Evolutionary conservation across 2,888 invertebrate species (phyloP).

Genomic region (Andrena praecox): DNA sequence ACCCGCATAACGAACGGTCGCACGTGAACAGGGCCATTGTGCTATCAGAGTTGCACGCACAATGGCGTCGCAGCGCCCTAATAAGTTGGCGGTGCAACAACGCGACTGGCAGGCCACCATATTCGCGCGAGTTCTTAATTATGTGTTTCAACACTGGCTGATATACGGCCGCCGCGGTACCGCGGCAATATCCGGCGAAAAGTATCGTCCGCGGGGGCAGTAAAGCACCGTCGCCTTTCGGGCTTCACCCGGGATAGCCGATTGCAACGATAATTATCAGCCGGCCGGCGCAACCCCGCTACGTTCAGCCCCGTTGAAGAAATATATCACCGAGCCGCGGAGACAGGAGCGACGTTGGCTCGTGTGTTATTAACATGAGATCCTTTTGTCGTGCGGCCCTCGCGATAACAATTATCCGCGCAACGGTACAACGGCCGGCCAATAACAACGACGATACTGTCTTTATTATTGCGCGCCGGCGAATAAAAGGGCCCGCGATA

Average conservation of each 20-base stretch:
- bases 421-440: constrained; percentile 47
- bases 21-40: constrained; percentile 63
- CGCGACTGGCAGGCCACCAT: constrained; percentile 68
- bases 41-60: constrained; percentile 48
- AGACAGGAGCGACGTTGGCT: background rate
- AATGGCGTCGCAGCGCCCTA: constrained; percentile 64
- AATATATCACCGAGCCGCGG: constrained; percentile 42
- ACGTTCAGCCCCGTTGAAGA: constrained; percentile 14
- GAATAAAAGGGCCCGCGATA: constrained; percentile 41
- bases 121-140: constrained; percentile 76
- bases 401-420: constrained; percentile 40
- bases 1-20: constrained; percentile 57
- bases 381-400: constrained; percentile 44
- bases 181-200: constrained; percentile 60
- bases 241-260: constrained; percentile 63
- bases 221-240: constrained; percentile 60
- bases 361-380: constrained; percentile 45
- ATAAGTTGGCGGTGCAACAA: constrained; percentile 60
- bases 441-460: constrained; percentile 56
- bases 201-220: constrained; percentile 61
- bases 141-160: constrained; percentile 72
- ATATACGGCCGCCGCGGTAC: constrained; percentile 62
- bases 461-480: constrained; percentile 48
- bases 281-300: constrained; percentile 4
- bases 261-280: constrained; percentile 63